These are phyloP conservation scores for Drosophila heteroneura DNA, from an alignment of 2,888 invertebrate species.

Conservation along the genomic window DNA sequence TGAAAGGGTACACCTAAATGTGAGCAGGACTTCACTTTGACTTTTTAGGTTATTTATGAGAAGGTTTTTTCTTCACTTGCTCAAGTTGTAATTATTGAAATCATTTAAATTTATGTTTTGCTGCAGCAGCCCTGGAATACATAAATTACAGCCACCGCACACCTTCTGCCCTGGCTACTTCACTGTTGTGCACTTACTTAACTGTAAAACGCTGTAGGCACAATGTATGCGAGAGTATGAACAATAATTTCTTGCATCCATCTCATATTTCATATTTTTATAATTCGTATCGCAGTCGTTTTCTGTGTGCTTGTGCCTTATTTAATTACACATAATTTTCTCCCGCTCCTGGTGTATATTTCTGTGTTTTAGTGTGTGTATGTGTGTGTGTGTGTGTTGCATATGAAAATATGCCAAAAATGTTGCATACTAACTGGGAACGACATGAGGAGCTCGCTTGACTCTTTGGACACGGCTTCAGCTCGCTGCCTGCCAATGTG, in stretches of 20 bases:
- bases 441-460: constrained; percentile 44
- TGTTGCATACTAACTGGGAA: constrained; percentile 51
- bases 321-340: constrained; percentile 66
- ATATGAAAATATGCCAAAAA: constrained; percentile 57
- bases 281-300: constrained; percentile 9
- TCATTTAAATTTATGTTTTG: neutral
- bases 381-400: constrained; percentile 16
- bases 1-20: neutral
- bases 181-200: constrained; percentile 52
- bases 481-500: constrained; percentile 24
- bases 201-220: constrained; percentile 25
- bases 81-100: constrained; percentile 1
- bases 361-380: neutral
- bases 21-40: neutral
- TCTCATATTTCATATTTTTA: constrained; percentile 33
- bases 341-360: constrained; percentile 22
- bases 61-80: neutral
- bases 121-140: neutral
- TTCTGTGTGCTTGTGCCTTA: constrained; percentile 43
- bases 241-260: constrained; percentile 61
- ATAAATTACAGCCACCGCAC: neutral
- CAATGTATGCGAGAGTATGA: constrained; percentile 11
- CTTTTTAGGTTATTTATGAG: neutral
- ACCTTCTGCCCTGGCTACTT: constrained; percentile 1
- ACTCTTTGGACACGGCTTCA: constrained; percentile 56